Base-by-base conservation (phyloP, 2,888 invertebrate species). In the Brenthis daphne region DNA sequence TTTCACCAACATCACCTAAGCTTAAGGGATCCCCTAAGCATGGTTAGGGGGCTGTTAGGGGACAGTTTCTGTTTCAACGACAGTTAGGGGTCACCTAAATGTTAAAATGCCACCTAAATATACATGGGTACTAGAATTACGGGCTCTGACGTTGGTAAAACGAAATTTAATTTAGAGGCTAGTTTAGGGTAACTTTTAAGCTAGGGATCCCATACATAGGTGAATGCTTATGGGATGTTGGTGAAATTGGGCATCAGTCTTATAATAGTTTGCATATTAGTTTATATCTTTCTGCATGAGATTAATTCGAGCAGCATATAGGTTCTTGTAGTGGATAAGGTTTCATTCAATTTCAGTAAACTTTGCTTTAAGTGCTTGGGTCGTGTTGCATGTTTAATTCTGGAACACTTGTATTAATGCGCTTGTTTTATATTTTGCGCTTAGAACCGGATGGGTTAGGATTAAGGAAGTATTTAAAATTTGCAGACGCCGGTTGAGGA, bases 401-500 rank as follows among this genome's bases (percentile, higher is more conserved):
- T 57, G 16, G 24, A 57, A 65, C 58, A 29, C 56, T 64, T 37
- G 8, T 68, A 43, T 50, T 57, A 51, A 20, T 20, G 53, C 20
- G 37, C 54, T 54, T 48, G 13, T 60, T 24, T 55, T 13, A 20
- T 43, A 3, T 50, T n/a, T 13, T 13, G 20, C 29, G 50, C 37
- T 14, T 56, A 43, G 29, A 53, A 66, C 37, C 55, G 58, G n/a
- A 57, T 54, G 37, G n/a, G 51, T 68, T 64, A 20, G 48, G 51
- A 58, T 57, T 61, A 65, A 54, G 16, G 33, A n/a, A 37, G 29
- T 55, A 53, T 57, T 37, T 53, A 6, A 4, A 48, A 57, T 68
- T 87, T 86, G 43, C 87, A 97, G 96, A 96, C 98, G 89, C 96
- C 98, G 1, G 98, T 99, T 24, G 99, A 99, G 85, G 96, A 98